phyloP scores from a whole-genome alignment of 2,888 invertebrate genomes.

The Empis livida region DNA sequence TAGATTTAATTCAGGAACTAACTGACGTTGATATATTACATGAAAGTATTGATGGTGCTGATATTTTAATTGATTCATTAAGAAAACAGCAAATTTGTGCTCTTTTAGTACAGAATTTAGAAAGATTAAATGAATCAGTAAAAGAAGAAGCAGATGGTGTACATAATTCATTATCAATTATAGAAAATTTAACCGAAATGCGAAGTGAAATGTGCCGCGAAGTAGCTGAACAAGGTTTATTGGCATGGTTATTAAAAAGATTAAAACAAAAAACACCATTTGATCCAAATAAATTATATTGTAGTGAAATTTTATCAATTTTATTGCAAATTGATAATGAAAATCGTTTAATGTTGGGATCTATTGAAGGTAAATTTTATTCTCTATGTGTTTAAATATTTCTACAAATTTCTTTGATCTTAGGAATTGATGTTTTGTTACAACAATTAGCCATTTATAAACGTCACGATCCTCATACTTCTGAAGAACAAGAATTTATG shows the following conservation, averaged over 20 bases:
- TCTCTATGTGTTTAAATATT: too few relatives aligned
- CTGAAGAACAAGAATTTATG: constrained; percentile 96
- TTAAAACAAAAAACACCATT: constrained; percentile 79
- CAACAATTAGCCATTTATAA: constrained; percentile 94
- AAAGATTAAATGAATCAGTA: constrained; percentile 81
- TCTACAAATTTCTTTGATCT: too few relatives aligned
- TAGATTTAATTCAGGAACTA: constrained; percentile 62
- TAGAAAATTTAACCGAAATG: constrained; percentile 93
- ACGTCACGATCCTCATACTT: constrained; percentile 78
- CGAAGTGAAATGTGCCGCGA: constrained; percentile 70
- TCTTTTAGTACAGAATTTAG: constrained; percentile 81
- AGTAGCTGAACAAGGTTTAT: constrained; percentile 78
- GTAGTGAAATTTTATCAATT: constrained; percentile 91
- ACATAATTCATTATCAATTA: constrained; percentile 77
- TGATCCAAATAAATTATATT: constrained; percentile 90
- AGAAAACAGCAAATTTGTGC: constrained; percentile 84
- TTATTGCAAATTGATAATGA: constrained; percentile 80
- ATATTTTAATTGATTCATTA: constrained; percentile 73
- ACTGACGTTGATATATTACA: constrained; percentile 94
- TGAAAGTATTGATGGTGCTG: constrained; percentile 85
- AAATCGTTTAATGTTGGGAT: constrained; percentile 71
- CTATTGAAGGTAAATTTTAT: constrained; percentile 62
- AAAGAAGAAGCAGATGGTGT: constrained; percentile 95
- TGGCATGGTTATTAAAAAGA: constrained; percentile 85
- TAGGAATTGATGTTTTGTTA: constrained; percentile 77